Percentiles rank a stretch among this genome's conserved stretches.
Conservation (phyloP, 2,888 invertebrate species). For the Brachylomia viminalis region DNA sequence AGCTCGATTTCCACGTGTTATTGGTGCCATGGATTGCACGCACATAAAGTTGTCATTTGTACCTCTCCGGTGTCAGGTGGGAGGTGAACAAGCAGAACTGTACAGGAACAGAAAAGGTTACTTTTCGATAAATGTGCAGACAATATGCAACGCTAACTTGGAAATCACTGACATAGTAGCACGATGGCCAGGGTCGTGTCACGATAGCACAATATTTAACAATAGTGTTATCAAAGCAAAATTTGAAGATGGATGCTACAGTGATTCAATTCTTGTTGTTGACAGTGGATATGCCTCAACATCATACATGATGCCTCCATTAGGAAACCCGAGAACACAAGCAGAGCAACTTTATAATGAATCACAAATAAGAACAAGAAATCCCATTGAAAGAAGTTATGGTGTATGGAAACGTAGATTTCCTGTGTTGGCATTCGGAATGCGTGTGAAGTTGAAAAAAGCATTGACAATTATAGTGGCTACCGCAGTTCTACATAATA, state of each 20-base stretch:
- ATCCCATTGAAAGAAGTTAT: conserved; percentile 3
- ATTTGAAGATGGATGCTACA: conserved; percentile 48
- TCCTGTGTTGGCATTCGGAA: neutral
- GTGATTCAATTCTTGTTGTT: conserved; percentile 44
- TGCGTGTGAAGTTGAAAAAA: neutral
- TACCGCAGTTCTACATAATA: neutral
- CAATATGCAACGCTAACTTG: conserved; percentile 37
- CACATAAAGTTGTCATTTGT: conserved; percentile 34
- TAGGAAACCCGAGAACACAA: conserved; percentile 7
- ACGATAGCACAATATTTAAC: conserved; percentile 48
- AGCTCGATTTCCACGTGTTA: conserved; percentile 10
- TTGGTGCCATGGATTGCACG: conserved; percentile 42
- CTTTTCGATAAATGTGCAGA: conserved; percentile 51
- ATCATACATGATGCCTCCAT: conserved; percentile 49
- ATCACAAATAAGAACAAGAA: conserved; percentile 1
- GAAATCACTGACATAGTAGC: conserved; percentile 43
- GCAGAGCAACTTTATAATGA: conserved; percentile 3
- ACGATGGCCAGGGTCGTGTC: conserved; percentile 38
- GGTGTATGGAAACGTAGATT: conserved; percentile 1
- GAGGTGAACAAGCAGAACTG: neutral
- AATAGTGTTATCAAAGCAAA: conserved; percentile 13
- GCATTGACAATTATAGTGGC: neutral
- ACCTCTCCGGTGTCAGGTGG: neutral
- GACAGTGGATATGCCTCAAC: conserved; percentile 52
- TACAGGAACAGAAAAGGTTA: neutral